These are phyloP conservation scores for Poecilobothrus nobilitatus DNA, from an alignment of 2,888 invertebrate species.

Conservation along the genomic window DNA sequence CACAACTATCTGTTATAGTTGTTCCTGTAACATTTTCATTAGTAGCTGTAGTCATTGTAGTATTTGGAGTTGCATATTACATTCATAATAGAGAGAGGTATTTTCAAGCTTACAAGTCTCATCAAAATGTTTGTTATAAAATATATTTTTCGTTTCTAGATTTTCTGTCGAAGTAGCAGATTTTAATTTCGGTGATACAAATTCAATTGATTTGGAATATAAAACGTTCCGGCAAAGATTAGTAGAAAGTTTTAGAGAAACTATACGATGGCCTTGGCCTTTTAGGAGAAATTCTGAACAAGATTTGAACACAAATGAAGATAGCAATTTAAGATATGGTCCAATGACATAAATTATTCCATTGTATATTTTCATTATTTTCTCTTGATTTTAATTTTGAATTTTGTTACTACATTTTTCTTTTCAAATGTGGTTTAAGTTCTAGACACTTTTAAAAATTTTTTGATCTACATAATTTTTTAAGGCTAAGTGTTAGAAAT, in stretches of 20 bases:
- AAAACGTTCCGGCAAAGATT: slow-evolving; percentile 78
- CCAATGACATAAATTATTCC: slow-evolving; percentile 7
- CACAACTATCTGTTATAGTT: slow-evolving; percentile 79
- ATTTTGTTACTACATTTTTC: neutral
- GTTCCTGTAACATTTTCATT: slow-evolving; percentile 77
- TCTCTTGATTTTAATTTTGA: neutral
- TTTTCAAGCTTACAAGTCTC: slow-evolving; percentile 20
- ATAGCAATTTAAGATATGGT: slow-evolving; percentile 9
- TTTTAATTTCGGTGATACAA: slow-evolving; percentile 75
- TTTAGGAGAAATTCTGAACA: neutral
- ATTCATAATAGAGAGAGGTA: slow-evolving; percentile 73
- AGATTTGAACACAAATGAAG: neutral
- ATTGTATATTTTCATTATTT: neutral
- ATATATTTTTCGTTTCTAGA: slow-evolving; percentile 41
- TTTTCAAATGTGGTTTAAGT: neutral
- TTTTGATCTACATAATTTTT: neutral
- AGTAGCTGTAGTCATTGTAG: slow-evolving; percentile 70
- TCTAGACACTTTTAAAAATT: neutral
- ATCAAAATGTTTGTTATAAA: neutral
- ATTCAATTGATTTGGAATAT: slow-evolving; percentile 71
- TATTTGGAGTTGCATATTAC: slow-evolving; percentile 82
- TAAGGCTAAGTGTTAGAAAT: neutral
- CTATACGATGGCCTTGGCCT: neutral
- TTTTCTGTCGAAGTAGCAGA: slow-evolving; percentile 81
- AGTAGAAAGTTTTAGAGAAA: slow-evolving; percentile 62